Evolutionary conservation across 2,113 vertebrate species (phyloP).

Genomic region (Anarhynchus alexandrinus): DNA sequence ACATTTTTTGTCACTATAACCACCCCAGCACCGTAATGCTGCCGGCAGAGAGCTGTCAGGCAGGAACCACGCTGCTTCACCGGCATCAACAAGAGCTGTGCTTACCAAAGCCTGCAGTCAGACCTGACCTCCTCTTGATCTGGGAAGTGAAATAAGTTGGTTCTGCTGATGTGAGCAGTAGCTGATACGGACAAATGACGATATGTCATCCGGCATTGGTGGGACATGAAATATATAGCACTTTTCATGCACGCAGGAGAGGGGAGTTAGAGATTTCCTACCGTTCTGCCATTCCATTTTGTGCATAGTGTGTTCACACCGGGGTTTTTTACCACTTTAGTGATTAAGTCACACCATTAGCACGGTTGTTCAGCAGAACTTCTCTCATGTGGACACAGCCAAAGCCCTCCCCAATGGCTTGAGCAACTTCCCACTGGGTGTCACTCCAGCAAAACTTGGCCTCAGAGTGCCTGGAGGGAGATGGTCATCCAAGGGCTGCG

Average conservation of each 20-base stretch:
- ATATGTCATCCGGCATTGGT: background rate
- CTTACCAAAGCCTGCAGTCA: background rate
- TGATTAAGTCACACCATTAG: background rate
- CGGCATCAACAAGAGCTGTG: background rate
- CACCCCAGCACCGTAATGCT: background rate
- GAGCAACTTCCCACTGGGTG: background rate
- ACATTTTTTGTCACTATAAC: background rate
- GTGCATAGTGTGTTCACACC: background rate
- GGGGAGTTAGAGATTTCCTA: background rate
- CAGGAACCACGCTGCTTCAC: background rate
- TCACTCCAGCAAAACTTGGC: background rate
- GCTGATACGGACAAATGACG: background rate
- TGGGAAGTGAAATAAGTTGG: background rate
- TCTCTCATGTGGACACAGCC: background rate
- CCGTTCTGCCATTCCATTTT: rapidly evolving
- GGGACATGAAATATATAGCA: background rate
- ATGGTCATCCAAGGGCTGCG: background rate
- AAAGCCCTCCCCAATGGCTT: background rate
- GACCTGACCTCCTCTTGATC: background rate
- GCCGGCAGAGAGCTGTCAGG: background rate
- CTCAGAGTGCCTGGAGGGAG: background rate
- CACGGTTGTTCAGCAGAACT: rapidly evolving
- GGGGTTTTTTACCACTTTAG: background rate
- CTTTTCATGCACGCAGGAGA: background rate
- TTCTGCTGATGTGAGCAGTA: background rate